Conservation (phyloP, 2,888 invertebrate genomes). For the Cetonia aurata region DNA sequence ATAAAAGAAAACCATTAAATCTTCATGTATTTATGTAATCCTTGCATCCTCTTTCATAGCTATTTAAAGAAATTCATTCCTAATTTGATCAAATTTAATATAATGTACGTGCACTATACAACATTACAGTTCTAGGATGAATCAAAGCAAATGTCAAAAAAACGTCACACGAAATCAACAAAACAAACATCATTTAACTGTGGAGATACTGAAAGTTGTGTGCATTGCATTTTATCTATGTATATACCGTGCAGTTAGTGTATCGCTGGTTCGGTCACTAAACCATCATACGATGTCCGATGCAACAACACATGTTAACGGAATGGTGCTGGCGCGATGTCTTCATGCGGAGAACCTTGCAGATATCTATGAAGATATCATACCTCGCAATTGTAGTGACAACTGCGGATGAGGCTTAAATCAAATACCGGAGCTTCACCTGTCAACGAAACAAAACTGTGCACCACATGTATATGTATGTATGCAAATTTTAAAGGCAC, state of each 20-base stretch:
- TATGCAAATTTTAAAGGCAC: slow-evolving; percentile 25
- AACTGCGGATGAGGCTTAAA: slow-evolving; percentile 62
- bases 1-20: too few relatives aligned
- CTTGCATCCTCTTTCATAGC: too few relatives aligned
- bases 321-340: slow-evolving; percentile 60
- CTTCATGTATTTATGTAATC: too few relatives aligned
- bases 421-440: slow-evolving; percentile 56
- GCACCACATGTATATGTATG: slow-evolving; percentile 32
- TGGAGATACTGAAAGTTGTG: neutral
- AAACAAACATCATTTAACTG: slow-evolving; percentile 17
- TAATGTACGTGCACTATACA: neutral
- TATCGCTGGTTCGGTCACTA: neutral
- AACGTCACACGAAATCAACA: slow-evolving; percentile 13
- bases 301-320: slow-evolving; percentile 59
- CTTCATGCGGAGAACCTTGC: slow-evolving; percentile 59
- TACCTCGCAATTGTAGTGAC: slow-evolving; percentile 61
- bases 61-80: too few relatives aligned
- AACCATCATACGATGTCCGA: slow-evolving; percentile 7
- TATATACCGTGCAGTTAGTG: neutral
- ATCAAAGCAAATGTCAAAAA: neutral
- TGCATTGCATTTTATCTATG: slow-evolving; percentile 8
- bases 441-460: slow-evolving; percentile 42
- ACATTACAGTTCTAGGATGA: too few relatives aligned
- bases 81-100: too few relatives aligned
- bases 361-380: slow-evolving; percentile 66